phyloP scores from a whole-genome alignment of 1,140 invertebrate genomes.

The Pachyrhynchus sulphureomaculatus region DNA sequence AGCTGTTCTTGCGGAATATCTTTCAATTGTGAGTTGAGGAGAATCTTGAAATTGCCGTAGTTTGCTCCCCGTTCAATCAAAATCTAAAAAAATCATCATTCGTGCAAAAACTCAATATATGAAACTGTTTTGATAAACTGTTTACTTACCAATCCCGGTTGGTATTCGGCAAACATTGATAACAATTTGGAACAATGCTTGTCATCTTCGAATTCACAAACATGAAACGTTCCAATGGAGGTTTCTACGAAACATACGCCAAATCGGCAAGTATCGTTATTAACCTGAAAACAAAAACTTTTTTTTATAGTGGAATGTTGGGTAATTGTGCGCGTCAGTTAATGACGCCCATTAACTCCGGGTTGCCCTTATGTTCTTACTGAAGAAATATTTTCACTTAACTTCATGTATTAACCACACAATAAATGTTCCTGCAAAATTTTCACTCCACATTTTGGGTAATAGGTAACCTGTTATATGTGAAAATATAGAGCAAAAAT shows the following conservation, averaged over 20 bases:
- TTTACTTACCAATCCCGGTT: constrained; percentile 76
- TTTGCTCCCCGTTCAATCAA: constrained; percentile 68
- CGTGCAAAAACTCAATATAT: not conserved
- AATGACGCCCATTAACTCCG: too few relatives aligned
- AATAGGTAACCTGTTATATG: too few relatives aligned
- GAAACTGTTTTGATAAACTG: not conserved
- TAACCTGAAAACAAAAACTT: constrained; percentile 18
- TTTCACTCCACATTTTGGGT: too few relatives aligned
- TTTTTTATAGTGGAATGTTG: not conserved
- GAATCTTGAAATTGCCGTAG: constrained; percentile 29
- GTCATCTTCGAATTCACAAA: constrained; percentile 94
- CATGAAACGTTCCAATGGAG: constrained; percentile 85
- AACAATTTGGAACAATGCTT: constrained; percentile 82
- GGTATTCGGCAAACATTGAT: constrained; percentile 86
- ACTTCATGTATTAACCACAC: too few relatives aligned
- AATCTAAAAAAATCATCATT: constrained; percentile 59
- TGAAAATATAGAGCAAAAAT: too few relatives aligned
- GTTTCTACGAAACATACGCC: constrained; percentile 96
- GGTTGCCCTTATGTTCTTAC: too few relatives aligned
- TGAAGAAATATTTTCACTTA: too few relatives aligned
- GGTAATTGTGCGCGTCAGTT: too few relatives aligned
- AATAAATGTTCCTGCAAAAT: too few relatives aligned
- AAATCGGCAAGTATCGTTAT: constrained; percentile 55
- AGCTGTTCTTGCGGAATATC: constrained; percentile 42
- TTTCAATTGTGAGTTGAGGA: constrained; percentile 41